A percentile compares a stretch with the other conserved stretches of the same genome.
Conservation (phyloP, 2,888 invertebrate species). For the Xestoiulus laeticollis region DNA sequence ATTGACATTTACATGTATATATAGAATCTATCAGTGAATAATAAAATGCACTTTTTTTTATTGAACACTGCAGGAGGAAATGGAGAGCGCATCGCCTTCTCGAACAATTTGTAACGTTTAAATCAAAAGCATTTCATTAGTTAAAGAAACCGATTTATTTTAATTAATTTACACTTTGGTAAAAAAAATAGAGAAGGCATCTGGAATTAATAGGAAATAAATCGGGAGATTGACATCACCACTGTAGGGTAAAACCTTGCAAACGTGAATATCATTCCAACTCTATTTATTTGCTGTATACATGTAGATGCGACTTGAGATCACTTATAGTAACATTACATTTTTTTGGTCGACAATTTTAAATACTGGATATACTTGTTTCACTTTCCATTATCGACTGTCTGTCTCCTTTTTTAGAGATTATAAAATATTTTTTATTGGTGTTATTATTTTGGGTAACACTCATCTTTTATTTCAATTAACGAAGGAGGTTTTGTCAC, state of each 20-base stretch:
- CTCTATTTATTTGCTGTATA: neutral
- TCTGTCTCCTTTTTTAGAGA: conserved; percentile 29
- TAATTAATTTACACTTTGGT: neutral
- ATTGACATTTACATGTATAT: no score
- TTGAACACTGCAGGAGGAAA: no score
- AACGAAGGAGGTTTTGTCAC: neutral
- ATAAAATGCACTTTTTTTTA: no score
- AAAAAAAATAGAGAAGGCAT: neutral
- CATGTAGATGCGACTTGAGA: neutral
- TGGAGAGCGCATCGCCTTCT: no score
- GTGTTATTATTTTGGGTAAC: conserved; percentile 7
- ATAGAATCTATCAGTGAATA: no score
- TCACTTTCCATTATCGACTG: neutral
- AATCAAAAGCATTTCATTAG: neutral
- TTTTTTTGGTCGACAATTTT: neutral
- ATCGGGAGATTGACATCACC: neutral
- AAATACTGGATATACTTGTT: conserved; percentile 27
- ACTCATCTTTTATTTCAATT: conserved; percentile 3
- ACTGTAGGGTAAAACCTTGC: neutral
- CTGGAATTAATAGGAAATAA: neutral
- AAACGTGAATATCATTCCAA: neutral
- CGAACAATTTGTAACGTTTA: neutral
- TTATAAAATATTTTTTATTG: conserved; percentile 8
- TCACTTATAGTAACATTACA: neutral
- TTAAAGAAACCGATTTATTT: neutral